Base-by-base conservation (phyloP, 1,140 invertebrate genomes). In the Trigoniulus corallinus region DNA sequence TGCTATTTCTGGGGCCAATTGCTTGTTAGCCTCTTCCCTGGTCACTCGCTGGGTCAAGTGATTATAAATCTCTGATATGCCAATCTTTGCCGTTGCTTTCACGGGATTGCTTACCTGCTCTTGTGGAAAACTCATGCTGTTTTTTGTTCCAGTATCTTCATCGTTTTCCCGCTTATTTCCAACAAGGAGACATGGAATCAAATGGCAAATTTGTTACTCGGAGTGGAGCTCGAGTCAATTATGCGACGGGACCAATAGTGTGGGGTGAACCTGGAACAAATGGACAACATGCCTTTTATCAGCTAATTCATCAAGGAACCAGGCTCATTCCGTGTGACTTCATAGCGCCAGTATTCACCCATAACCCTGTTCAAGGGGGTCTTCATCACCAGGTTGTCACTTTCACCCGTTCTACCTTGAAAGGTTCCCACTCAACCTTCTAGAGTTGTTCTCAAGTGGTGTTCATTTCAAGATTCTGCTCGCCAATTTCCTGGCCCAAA, bases 171-270 rank as follows among this genome's bases (percentile, higher is more conserved):
- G 94, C 96, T 12, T 98, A 99, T 68, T 98, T 99, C 70, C 96
- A 99, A 72, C 96, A 99, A 74, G 95, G 94, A 12, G 96, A 99
- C 65, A 99, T 99, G 96, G 96, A 99, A 70, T 96, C 89, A 53
- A 99, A 99, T 72, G 96, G 96, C 59, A 99, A 99, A 73, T 94
- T 82, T 61, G 67, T 79, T 0, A 94, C 86, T 10, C 74, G 82
- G 39, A 75, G 74, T 55, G 88, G 88, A 0, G 63, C 76, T 37
- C 64, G 64, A 18, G 91, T 89, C 1, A 67, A 79, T 57, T 93
- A 92, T 65, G 73, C 67, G 25, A 96, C 92, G 7, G 93, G 93
- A 0, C 88, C 89, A 42, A 84, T 94, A 57, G 82, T 92, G 34
- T 93, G 88, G 95, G 79, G 95, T 43, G 94, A 98, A 70, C 94